Percentiles rank a stretch among this genome's conserved stretches.
Evolutionary conservation across 2,113 vertebrate genomes (phyloP).

Genomic region (Hippolais icterina): DNA sequence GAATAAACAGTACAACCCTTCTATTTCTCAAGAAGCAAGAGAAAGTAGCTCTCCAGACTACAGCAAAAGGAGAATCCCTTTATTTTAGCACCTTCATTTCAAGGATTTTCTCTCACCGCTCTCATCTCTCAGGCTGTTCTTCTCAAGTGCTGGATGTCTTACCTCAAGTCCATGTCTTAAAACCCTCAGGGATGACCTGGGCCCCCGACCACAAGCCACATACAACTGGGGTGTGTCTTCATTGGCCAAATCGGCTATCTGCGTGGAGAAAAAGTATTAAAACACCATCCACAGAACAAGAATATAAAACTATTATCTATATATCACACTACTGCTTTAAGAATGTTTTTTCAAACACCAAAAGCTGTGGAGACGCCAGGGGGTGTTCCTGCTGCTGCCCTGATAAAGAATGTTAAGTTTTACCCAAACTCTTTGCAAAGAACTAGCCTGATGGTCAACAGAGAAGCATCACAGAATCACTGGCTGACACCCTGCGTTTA

Average conservation of each 20-base stretch:
- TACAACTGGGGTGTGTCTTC: conserved; percentile 98
- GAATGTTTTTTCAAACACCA: neutral
- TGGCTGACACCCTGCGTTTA: neutral
- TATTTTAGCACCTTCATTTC: neutral
- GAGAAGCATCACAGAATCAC: neutral
- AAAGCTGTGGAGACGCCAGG: neutral
- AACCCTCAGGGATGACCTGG: conserved; percentile 91
- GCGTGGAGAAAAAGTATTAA: neutral
- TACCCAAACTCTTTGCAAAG: neutral
- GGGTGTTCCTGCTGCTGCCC: neutral
- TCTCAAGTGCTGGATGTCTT: neutral
- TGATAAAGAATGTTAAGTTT: neutral
- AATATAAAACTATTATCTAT: neutral
- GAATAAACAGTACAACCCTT: neutral
- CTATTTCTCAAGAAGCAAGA: neutral
- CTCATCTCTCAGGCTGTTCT: neutral
- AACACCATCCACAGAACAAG: fast-evolving
- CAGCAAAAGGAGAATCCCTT: neutral
- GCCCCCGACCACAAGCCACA: conserved; percentile 92
- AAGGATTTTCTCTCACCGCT: neutral
- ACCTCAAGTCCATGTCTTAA: conserved; percentile 97
- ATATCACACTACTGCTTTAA: neutral
- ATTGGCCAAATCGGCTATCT: conserved; percentile 98
- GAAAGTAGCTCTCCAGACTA: neutral
- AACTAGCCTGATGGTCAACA: neutral